Percentiles rank a stretch among this genome's conserved stretches.
phyloP scores from a whole-genome alignment of 1,140 invertebrate species.

The Drosophila elegans region DNA sequence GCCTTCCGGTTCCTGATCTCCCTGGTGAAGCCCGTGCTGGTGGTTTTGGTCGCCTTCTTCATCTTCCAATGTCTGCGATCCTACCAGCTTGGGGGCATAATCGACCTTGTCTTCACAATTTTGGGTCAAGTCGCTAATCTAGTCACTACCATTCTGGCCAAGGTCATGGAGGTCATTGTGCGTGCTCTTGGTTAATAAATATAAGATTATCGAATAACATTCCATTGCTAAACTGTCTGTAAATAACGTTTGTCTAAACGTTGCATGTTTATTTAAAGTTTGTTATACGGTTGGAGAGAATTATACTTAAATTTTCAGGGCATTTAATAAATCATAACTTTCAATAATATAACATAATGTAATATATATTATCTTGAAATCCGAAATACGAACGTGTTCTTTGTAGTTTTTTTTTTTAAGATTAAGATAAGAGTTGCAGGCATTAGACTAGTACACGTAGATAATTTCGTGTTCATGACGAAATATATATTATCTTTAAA shows the following conservation, averaged over 20 bases:
- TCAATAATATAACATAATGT: no score
- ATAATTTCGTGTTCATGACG: no score
- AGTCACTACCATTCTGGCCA: neutral
- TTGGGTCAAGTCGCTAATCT: neutral
- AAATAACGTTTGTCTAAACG: neutral
- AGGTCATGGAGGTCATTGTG: neutral
- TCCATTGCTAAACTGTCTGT: neutral
- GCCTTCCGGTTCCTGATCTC: conserved; percentile 33
- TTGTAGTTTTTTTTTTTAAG: no score
- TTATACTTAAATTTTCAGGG: no score
- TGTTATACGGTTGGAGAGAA: neutral
- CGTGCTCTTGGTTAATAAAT: neutral
- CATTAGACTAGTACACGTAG: no score
- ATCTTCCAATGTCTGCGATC: conserved; percentile 27
- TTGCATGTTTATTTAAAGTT: neutral
- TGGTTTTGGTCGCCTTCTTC: conserved; percentile 29
- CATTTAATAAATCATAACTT: no score
- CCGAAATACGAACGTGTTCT: no score
- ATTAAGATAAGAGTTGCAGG: no score
- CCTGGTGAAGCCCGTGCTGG: conserved; percentile 46
- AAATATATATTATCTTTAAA: neutral
- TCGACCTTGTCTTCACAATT: conserved; percentile 16
- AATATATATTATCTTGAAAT: no score
- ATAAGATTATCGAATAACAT: neutral
- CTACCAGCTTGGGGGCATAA: conserved; percentile 7